Conservation (phyloP, 2,113 vertebrate species). For the Charadrius vociferus region DNA sequence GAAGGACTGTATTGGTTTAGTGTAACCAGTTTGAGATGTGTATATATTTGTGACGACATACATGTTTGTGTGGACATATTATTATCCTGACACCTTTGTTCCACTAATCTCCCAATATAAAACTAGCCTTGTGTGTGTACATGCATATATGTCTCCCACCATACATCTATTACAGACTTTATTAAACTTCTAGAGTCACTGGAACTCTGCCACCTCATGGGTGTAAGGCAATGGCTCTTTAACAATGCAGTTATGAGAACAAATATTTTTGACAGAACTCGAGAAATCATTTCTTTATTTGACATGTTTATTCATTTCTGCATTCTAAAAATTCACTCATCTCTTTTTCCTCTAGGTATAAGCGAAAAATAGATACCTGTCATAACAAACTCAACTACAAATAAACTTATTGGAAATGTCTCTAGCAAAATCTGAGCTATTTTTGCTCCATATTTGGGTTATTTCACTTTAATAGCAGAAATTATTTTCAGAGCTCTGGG, state of each 20-base stretch:
- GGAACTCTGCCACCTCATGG: not conserved
- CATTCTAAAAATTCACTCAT: not conserved
- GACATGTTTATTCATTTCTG: not conserved
- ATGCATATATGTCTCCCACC: not conserved
- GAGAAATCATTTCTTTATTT: not conserved
- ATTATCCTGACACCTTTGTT: not conserved
- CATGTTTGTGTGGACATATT: not conserved
- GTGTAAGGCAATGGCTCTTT: not conserved
- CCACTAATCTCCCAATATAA: not conserved
- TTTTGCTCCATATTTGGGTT: not conserved
- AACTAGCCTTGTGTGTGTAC: not conserved
- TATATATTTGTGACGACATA: not conserved
- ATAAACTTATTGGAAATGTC: not conserved
- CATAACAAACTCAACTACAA: not conserved
- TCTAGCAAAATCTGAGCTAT: not conserved
- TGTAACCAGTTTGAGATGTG: not conserved
- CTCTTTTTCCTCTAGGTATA: not conserved
- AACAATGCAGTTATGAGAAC: not conserved
- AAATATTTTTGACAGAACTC: not conserved
- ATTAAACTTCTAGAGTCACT: not conserved
- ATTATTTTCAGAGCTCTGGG: not conserved
- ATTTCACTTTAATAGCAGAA: not conserved
- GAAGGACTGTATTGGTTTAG: not conserved
- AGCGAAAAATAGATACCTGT: not conserved
- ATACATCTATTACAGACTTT: not conserved